These are phyloP conservation scores for Microcebus jonahi DNA, from an alignment of 2,113 vertebrate genomes.

Conservation along the genomic window DNA sequence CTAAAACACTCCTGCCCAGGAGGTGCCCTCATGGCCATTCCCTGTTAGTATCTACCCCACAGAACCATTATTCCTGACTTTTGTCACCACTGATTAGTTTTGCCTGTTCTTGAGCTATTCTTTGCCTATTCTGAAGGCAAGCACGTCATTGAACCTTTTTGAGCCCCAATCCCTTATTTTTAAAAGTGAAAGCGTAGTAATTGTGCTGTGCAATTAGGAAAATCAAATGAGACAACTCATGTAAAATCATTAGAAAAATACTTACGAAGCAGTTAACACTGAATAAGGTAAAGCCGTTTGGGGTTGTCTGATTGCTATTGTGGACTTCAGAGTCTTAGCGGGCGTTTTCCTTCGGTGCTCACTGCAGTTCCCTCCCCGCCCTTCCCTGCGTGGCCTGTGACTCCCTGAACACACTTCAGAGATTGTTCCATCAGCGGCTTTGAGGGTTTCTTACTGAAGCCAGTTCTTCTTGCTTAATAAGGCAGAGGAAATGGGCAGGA, in stretches of 20 bases:
- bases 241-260: background rate
- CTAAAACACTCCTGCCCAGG: background rate
- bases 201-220: background rate
- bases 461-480: slow-evolving; percentile 49
- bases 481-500: slow-evolving; percentile 56
- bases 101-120: background rate
- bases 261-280: background rate
- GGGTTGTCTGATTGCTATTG: too few species aligned
- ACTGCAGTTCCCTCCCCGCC: background rate
- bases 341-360: background rate
- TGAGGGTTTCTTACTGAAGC: slow-evolving; percentile 8
- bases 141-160: background rate
- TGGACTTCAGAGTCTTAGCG: background rate
- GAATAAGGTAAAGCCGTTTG: background rate
- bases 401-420: background rate
- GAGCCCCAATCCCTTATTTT: background rate
- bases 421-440: background rate
- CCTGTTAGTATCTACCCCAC: background rate
- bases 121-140: background rate
- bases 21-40: background rate
- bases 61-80: background rate
- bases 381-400: background rate
- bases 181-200: background rate
- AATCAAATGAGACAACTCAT: background rate
- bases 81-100: background rate